Conservation (phyloP, 2,797 vertebrate species). For the Pantherophis vulpinus region DNA sequence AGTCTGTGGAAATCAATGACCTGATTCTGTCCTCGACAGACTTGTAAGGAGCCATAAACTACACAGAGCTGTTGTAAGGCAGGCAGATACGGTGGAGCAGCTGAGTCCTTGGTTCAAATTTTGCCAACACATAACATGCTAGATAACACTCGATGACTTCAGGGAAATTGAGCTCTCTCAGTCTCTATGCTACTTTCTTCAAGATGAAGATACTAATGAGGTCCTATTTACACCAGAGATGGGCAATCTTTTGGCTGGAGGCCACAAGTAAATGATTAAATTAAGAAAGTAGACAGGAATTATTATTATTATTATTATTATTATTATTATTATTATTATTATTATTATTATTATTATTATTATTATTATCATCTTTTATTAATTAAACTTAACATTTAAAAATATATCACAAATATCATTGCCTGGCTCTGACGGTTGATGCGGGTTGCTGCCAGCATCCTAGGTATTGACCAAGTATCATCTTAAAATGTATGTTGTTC, state of each 20-base stretch:
- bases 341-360: neutral
- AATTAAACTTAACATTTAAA: too few species aligned
- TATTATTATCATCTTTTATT: too few species aligned
- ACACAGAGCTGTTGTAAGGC: constrained; percentile 15
- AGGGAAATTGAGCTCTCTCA: constrained; percentile 3
- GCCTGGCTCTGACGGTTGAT: too few species aligned
- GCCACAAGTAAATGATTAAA: neutral
- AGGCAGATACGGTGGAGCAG: neutral
- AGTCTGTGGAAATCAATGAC: constrained; percentile 61
- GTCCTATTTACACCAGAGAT: neutral
- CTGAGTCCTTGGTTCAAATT: neutral
- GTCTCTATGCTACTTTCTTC: constrained; percentile 9
- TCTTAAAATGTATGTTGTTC: too few species aligned
- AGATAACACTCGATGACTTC: neutral
- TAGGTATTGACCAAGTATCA: too few species aligned
- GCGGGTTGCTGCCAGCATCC: too few species aligned
- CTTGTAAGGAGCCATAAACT: constrained; percentile 41
- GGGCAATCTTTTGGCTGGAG: neutral
- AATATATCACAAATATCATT: too few species aligned
- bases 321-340: neutral
- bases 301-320: too few species aligned
- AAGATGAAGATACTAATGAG: neutral
- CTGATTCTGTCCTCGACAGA: constrained; percentile 56
- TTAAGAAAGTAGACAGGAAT: neutral
- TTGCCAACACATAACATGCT: neutral